Percentiles rank a stretch among this genome's conserved stretches.
These are phyloP conservation scores for Porites divaricata DNA, from an alignment of 92 coral and sea anemone genomes.

Conservation along the genomic window DNA sequence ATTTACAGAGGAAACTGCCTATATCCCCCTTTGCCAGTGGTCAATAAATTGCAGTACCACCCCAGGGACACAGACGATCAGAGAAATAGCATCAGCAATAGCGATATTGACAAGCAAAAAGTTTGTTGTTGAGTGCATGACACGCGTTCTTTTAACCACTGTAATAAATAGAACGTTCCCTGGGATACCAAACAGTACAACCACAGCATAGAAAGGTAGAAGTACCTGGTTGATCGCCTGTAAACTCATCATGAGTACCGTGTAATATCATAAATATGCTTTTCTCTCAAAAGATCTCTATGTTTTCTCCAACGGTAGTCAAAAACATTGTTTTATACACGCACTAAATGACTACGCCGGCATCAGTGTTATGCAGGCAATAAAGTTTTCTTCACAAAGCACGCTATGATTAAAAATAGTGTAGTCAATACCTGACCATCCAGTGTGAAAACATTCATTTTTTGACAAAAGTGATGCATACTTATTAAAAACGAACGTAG, in stretches of 20 bases:
- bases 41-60: constrained; percentile 33
- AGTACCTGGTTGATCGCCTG: constrained; percentile 20
- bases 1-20: constrained; percentile 74
- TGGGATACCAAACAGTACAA: constrained; percentile 55
- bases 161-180: constrained; percentile 66
- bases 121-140: constrained; percentile 75
- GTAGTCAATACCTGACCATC: too few relatives aligned
- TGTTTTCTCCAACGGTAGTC: neutral
- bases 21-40: constrained; percentile 54
- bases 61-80: constrained; percentile 68
- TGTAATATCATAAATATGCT: neutral
- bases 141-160: constrained; percentile 55
- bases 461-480: too few relatives aligned
- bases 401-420: neutral
- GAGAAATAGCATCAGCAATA: constrained; percentile 57
- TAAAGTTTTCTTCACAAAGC: neutral
- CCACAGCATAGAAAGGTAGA: constrained; percentile 45
- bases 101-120: constrained; percentile 70
- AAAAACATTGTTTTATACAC: neutral
- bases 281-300: neutral
- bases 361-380: neutral
- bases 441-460: too few relatives aligned
- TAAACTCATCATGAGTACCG: neutral
- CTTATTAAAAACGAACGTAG: too few relatives aligned
- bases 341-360: neutral